Conservation (phyloP, 2,113 vertebrate genomes). For the Isurus oxyrinchus region DNA sequence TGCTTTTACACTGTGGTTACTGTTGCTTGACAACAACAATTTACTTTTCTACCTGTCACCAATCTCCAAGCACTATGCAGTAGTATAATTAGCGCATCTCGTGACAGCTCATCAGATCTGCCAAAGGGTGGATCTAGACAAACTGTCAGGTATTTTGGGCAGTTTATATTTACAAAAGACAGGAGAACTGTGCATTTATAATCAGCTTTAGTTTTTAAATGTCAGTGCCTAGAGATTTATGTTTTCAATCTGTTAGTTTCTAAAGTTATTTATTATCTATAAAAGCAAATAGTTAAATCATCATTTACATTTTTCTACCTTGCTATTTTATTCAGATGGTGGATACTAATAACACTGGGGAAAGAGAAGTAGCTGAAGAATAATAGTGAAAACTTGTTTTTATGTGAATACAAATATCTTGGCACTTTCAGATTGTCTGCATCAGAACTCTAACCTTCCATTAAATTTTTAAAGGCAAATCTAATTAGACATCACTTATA, state of each 20-base stretch:
- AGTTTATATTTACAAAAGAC: not conserved
- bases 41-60: not conserved
- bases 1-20: not conserved
- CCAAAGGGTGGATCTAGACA: not conserved
- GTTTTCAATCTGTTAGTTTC: not conserved
- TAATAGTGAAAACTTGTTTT: not conserved
- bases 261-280: not conserved
- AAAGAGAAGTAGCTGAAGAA: not conserved
- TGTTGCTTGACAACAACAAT: not conserved
- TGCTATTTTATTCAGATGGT: not conserved
- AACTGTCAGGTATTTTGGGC: not conserved
- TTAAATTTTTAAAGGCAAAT: not conserved
- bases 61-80: not conserved
- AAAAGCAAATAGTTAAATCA: not conserved
- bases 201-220: not conserved
- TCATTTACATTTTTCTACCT: not conserved
- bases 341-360: not conserved
- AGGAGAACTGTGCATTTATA: not conserved
- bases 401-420: not conserved
- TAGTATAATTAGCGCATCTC: not conserved
- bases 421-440: not conserved
- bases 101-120: not conserved
- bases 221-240: not conserved
- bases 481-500: not conserved
- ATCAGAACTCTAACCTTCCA: not conserved